These are phyloP conservation scores for Ginglymostoma cirratum DNA, from an alignment of 2,113 vertebrate genomes.

Conservation along the genomic window DNA sequence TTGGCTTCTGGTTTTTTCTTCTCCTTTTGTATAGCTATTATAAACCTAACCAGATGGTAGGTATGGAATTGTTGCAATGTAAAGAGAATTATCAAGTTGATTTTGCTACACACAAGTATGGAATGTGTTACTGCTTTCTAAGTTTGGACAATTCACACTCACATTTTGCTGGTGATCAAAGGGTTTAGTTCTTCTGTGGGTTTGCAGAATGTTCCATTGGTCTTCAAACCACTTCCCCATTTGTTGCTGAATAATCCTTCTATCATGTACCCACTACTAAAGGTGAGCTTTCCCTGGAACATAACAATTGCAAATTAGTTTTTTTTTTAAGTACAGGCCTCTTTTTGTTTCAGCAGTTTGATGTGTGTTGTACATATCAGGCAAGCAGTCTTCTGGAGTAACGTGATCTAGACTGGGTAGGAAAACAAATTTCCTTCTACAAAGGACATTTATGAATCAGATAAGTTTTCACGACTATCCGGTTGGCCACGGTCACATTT, in stretches of 20 bases:
- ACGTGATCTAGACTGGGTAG: too few relatives aligned
- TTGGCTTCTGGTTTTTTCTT: background rate
- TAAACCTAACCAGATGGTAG: background rate
- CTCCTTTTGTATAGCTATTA: background rate
- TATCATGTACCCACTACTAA: slow-evolving; percentile 56
- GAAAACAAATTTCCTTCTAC: too few relatives aligned
- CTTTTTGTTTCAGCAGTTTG: background rate
- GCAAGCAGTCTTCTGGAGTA: too few relatives aligned
- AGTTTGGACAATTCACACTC: background rate
- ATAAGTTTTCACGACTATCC: too few relatives aligned
- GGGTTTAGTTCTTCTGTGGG: slow-evolving; percentile 36
- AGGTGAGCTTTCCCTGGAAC: slow-evolving; percentile 61
- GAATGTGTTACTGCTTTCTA: background rate
- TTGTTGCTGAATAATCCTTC: slow-evolving; percentile 52
- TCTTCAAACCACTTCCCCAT: slow-evolving; percentile 48
- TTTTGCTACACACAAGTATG: background rate
- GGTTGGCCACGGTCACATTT: too few relatives aligned
- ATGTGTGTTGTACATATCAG: too few relatives aligned
- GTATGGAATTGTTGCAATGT: background rate
- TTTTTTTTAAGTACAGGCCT: background rate
- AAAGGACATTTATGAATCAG: too few relatives aligned
- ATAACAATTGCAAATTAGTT: background rate
- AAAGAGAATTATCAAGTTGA: background rate
- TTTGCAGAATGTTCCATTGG: slow-evolving; percentile 51
- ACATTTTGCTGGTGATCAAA: slow-evolving; percentile 18